Base-by-base conservation (phyloP, 2,113 vertebrate species). In the Jacana jacana region DNA sequence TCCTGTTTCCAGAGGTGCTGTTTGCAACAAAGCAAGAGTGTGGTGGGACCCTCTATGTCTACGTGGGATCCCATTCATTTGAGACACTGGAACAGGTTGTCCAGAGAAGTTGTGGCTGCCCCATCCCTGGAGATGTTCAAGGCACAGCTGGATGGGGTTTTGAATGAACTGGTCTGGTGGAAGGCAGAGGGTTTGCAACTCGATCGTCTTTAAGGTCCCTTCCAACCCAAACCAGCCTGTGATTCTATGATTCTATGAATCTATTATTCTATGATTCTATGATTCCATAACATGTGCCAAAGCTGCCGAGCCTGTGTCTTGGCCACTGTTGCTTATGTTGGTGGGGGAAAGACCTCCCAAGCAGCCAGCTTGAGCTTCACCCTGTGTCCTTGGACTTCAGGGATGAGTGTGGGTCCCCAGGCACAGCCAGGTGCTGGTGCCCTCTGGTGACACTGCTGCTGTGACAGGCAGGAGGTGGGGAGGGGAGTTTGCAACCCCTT, bases 341-440 rank as follows among this genome's bases (percentile, higher is more conserved):
- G 13, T 28, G 31, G 33, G 37, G 28, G 35, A 65, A 65, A 65
- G 64, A 16, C 58, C 4, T 35, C 33, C 30, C 57, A 39, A 16
- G 70, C 35, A 61, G 22, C 19, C 27, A 23, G 7, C 11, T 31
- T 51, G 68, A 37, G 57, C 57, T 63, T 31, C 13, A 37, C 12
- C 52, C 37, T 30, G 6, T 18, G 6, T 7, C 35, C 35, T 15
- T 79, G 63, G 9, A 2, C 35, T 19, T 25, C 2, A 2, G 7
- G 17, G 69, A 13, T 1, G 3, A 35, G 33, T 7, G 18, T 1
- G 0, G 19, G 57, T 54, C 25, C 30, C 2, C 4, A 2, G 13
- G 33, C 7, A 55, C 35, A 81, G 30, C 17, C 10, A 3, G 37
- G 33, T 0, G 3, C 69, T 10, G 49, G 35, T 85, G 68, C 52